These are phyloP conservation scores for Zoanthus solanderi DNA, from an alignment of 92 coral and sea anemone species.

Conservation along the genomic window DNA sequence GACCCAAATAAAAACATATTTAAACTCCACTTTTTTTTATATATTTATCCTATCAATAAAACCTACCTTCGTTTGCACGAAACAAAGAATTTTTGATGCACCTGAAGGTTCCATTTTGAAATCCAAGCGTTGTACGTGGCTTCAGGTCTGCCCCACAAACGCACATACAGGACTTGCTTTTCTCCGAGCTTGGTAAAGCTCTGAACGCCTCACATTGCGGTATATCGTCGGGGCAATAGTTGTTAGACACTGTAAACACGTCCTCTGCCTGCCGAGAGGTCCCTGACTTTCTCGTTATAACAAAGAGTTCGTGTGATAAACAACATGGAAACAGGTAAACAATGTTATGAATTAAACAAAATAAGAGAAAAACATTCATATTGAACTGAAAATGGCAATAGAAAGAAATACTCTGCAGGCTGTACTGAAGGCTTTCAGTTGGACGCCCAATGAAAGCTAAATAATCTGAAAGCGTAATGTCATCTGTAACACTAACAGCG, in stretches of 20 bases:
- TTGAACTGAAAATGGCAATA: neutral
- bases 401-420: neutral
- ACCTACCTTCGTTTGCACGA: conserved; percentile 30
- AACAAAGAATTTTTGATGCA: conserved; percentile 17
- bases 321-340: neutral
- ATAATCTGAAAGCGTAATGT: neutral
- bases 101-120: neutral
- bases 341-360: neutral
- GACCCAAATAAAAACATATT: neutral
- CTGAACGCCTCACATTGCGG: conserved; percentile 19
- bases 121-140: conserved; percentile 18
- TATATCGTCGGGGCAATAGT: neutral
- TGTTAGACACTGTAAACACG: conserved; percentile 9
- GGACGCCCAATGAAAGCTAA: neutral
- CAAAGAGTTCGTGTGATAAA: conserved; percentile 17
- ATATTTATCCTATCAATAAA: neutral
- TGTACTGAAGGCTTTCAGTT: neutral
- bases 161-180: neutral
- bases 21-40: neutral
- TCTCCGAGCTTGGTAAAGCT: neutral
- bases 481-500: neutral
- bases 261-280: conserved; percentile 4
- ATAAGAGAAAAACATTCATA: neutral
- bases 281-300: conserved; percentile 12
- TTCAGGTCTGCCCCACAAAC: neutral